Conservation (phyloP, 2,888 invertebrate species). For the Steinernema scapterisci region DNA sequence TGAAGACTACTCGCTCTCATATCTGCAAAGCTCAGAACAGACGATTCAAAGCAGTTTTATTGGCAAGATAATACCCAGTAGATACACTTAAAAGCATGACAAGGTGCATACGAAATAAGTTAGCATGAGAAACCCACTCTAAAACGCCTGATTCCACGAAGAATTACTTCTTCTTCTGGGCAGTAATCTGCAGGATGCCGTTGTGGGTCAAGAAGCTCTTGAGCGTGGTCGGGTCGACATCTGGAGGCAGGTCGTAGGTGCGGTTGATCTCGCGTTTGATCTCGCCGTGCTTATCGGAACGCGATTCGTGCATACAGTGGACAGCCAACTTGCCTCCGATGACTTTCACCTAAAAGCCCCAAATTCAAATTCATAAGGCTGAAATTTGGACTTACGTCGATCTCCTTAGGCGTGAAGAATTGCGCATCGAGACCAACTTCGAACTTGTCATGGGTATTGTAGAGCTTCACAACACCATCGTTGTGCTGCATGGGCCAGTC, state of each 20-base stretch:
- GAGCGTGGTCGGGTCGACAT: conserved; percentile 33
- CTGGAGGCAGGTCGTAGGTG: conserved; percentile 29
- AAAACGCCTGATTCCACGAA: too few species aligned
- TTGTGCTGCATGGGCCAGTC: conserved; percentile 39
- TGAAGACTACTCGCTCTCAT: too few species aligned
- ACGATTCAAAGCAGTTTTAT: too few species aligned
- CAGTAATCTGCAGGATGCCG: conserved; percentile 34
- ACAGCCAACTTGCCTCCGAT: conserved; percentile 27
- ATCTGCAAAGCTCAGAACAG: too few species aligned
- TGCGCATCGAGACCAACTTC: conserved; percentile 35
- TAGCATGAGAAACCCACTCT: too few species aligned
- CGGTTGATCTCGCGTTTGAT: conserved; percentile 35
- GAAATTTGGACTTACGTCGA: conserved; percentile 22
- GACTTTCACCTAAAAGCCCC: conserved; percentile 31
- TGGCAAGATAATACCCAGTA: too few species aligned
- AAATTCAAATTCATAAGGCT: background rate
- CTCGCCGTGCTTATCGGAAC: conserved; percentile 29
- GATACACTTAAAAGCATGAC: too few species aligned
- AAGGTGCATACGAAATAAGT: too few species aligned
- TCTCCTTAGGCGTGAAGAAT: conserved; percentile 40
- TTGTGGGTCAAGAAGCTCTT: conserved; percentile 25
- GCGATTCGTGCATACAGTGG: conserved; percentile 31
- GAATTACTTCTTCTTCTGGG: conserved; percentile 34
- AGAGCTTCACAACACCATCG: conserved; percentile 36
- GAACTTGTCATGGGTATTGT: conserved; percentile 36